Percentiles rank a stretch among this genome's conserved stretches.
Conservation (phyloP, 2,888 invertebrate genomes). For the Gymnoscelis rufifasciata region DNA sequence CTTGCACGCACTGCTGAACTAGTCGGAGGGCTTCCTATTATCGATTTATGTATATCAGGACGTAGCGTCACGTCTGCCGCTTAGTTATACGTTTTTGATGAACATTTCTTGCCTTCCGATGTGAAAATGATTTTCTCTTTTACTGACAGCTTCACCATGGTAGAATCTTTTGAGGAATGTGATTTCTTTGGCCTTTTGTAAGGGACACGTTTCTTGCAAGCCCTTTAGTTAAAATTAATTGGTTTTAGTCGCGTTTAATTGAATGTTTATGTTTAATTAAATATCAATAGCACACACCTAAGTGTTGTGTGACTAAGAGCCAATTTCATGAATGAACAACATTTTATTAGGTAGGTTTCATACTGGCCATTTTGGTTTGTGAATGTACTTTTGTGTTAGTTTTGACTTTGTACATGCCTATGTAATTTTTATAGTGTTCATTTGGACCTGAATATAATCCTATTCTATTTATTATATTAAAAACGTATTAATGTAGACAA, state of each 20-base stretch:
- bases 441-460: too few relatives aligned
- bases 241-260: not conserved
- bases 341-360: too few relatives aligned
- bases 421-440: too few relatives aligned
- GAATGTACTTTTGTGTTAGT: too few relatives aligned
- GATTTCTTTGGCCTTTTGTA: conserved; percentile 48
- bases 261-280: not conserved
- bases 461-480: too few relatives aligned
- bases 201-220: not conserved
- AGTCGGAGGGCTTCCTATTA: conserved; percentile 77
- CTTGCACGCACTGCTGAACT: conserved; percentile 78
- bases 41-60: conserved; percentile 71
- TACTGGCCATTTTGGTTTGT: too few relatives aligned
- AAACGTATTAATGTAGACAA: too few relatives aligned
- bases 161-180: conserved; percentile 58
- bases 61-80: conserved; percentile 47
- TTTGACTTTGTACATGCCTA: too few relatives aligned
- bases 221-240: not conserved
- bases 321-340: too few relatives aligned
- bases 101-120: conserved; percentile 43
- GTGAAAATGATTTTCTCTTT: conserved; percentile 49
- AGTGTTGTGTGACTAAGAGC: too few relatives aligned
- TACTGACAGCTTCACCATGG: too few relatives aligned
- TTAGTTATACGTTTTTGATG: conserved; percentile 49
- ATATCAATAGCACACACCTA: too few relatives aligned